phyloP scores from a whole-genome alignment of 1,140 invertebrate genomes.

The Sesamia nonagrioides region DNA sequence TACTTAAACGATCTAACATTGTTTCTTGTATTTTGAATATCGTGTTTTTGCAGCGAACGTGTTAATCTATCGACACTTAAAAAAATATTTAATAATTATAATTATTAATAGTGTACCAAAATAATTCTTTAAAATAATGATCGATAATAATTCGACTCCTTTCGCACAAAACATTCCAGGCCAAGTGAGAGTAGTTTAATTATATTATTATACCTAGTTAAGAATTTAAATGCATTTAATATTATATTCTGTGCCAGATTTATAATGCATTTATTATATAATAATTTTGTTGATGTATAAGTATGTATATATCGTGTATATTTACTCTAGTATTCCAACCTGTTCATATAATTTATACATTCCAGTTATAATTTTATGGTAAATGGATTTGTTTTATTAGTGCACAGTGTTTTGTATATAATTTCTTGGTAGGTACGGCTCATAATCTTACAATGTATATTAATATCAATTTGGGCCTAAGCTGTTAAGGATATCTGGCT shows the following conservation, averaged over 20 bases:
- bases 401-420: not conserved
- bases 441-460: too few species aligned
- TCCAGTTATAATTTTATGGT: not conserved
- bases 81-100: not conserved
- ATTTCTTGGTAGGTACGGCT: not conserved
- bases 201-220: constrained; percentile 41
- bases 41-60: not conserved
- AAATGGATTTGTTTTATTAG: not conserved
- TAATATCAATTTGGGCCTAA: too few species aligned
- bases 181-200: constrained; percentile 50
- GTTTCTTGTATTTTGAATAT: too few species aligned
- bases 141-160: constrained; percentile 37
- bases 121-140: constrained; percentile 33
- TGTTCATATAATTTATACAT: not conserved
- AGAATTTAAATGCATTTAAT: constrained; percentile 41
- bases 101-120: not conserved
- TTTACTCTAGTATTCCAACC: not conserved
- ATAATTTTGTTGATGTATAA: not conserved
- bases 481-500: too few species aligned
- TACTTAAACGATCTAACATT: not conserved
- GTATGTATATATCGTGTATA: constrained; percentile 5
- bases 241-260: constrained; percentile 30
- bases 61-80: not conserved
- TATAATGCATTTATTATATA: constrained; percentile 21
- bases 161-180: constrained; percentile 55